Evolutionary conservation across 2,888 invertebrate genomes (phyloP), one percentile per base, ranked within the genome.

Genomic region (Drepanosiphum platanoidis): DNA sequence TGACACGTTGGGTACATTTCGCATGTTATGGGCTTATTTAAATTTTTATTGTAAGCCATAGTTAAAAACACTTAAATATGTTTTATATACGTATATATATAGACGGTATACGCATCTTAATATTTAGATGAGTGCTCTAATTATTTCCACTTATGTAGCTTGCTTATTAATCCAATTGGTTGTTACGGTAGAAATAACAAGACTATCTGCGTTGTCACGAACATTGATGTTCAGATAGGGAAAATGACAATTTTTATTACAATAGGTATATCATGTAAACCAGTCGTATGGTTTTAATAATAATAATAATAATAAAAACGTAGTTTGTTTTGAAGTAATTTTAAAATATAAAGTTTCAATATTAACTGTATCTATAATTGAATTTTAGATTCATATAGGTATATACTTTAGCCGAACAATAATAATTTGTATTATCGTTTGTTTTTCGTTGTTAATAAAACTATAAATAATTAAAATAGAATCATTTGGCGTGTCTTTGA

Each of bases 121-220:
- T n/a, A 61, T 61, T 61, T 3, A 27, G 27, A 61, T 9, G 22
- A 61, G 22, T 27, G 8, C 8, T 61, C 9, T n/a, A 61, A n/a
- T 72, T 46, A 72, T 42, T 72, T 72, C n/a, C 72, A 42, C 42
- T 72, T 11, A 46, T 30, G 42, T 46, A 42, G 39, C 30, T 72
- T 72, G 42, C 27, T 46, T 30, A 46, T 72, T 46, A 46, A 32
- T 72, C 30, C 18, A 42, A 68, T 72, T 42, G 72, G 18, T 72
- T 46, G 42, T 46, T 72, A 72, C 8, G 4, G 30, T 72, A 30
- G 42, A 72, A 46, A 30, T 46, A 72, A 72, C 27, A 22, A 9
- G 4, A n/a, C 27, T 61, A 27, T 27, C 9, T 61, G 4, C 61
- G n/a, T 61, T 61, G 61, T 61, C 61, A 27, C 27, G 22, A n/a